Base-by-base conservation (phyloP, 1,140 invertebrate species). In the Oncopeltus fasciatus region DNA sequence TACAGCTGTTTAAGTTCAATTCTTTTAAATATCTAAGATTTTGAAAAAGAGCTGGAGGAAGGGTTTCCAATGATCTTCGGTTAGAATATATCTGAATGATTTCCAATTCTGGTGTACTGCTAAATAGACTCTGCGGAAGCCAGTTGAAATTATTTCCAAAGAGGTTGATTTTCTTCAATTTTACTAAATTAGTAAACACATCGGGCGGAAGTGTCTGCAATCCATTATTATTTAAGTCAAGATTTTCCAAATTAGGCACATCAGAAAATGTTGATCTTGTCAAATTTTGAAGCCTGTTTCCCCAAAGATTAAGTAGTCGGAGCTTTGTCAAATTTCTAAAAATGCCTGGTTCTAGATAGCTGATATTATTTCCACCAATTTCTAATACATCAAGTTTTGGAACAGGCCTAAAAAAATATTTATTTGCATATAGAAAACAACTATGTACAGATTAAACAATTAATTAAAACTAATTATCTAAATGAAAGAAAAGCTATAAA, bases 181-280 rank as follows among this genome's bases (percentile, higher is more conserved):
- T 80, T 27, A 68, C 72, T 24, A 85, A 68, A 51, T 79, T 74
- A 1, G 73, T 71, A 66, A 86, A 85, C 38, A 83, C 72, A 57
- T 79, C 75, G 2, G 73, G 67, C 2, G 77, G 74, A 43, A 86
- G 72, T 26, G 75, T 72, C 26, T 76, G 76, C 59, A 87, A 73
- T n/a, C 76, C 72, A 69, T 85, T 86, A 8, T 72, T 73, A 65
- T 77, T 80, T 20, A 85, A 65, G 70, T 83, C 83, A 59, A 85
- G 72, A 67, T 77, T 76, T 67, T 77, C 71, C 12, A 85, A 70
- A 4, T 78, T 76, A 21, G 75, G 68, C 5, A 82, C 73, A 20
- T 78, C 78, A 29, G 76, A 74, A 62, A 86, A 85, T 56, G 78
- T 73, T 44, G 78, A 75, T 53, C 77, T 72, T 0, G 77, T 75